Conservation (phyloP, 2,797 vertebrate species). For the Coilia nasus region DNA sequence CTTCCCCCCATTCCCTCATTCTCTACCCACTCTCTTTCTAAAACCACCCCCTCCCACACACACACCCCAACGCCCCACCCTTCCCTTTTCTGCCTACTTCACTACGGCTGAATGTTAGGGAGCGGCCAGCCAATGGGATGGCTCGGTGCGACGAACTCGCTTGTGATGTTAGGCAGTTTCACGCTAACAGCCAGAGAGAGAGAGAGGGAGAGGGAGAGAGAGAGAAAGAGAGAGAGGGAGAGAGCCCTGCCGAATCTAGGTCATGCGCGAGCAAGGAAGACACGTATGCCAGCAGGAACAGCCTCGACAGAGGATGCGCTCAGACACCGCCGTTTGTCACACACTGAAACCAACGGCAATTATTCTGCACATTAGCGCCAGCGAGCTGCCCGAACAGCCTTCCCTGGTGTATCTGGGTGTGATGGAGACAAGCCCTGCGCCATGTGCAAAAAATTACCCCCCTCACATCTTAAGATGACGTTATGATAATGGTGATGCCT, state of each 20-base stretch:
- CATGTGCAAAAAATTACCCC: not conserved
- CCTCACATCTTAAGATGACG: not conserved
- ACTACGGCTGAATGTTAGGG: conserved; percentile 73
- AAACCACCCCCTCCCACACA: too few species aligned
- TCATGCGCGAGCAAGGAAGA: conserved; percentile 63
- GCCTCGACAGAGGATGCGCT: not conserved
- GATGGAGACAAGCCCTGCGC: not conserved
- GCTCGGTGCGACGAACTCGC: conserved; percentile 70
- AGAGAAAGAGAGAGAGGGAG: not conserved
- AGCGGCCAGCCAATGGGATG: conserved; percentile 71
- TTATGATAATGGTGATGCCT: not conserved
- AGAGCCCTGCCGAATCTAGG: conserved; percentile 79
- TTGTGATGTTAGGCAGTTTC: conserved; percentile 81
- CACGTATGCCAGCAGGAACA: conserved; percentile 33
- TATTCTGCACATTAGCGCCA: conserved; percentile 2
- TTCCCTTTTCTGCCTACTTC: conserved; percentile 69
- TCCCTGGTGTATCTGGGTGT: not conserved
- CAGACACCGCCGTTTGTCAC: conserved; percentile 16
- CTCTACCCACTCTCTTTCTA: not conserved
- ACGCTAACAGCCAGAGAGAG: conserved; percentile 66
- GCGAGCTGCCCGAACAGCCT: not conserved
- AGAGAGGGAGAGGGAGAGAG: not conserved
- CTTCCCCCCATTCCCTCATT: not conserved
- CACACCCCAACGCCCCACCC: conserved; percentile 16
- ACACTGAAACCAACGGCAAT: conserved; percentile 22